phyloP scores from a whole-genome alignment of 2,797 vertebrate genomes.

The Paedocypris micromegethes region DNA sequence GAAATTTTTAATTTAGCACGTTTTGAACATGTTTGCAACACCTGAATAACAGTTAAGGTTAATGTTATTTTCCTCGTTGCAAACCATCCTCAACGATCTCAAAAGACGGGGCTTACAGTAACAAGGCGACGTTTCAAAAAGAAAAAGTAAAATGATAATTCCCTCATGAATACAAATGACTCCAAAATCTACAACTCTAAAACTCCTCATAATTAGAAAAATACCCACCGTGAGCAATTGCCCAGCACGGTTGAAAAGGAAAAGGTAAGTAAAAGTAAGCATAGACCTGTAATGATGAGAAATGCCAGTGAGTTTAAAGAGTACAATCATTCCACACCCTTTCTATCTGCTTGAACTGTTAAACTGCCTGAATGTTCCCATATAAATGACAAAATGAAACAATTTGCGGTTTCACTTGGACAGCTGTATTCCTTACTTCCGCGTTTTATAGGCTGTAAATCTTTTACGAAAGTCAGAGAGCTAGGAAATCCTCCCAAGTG shows the following conservation, averaged over 20 bases:
- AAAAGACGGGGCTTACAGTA: too few relatives aligned
- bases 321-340: not conserved
- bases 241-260: not conserved
- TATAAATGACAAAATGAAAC: conserved; percentile 14
- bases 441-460: not conserved
- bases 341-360: conserved; percentile 25
- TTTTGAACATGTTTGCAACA: too few relatives aligned
- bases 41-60: too few relatives aligned
- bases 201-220: not conserved
- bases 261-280: conserved; percentile 2
- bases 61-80: too few relatives aligned
- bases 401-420: conserved; percentile 3
- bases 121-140: too few relatives aligned
- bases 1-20: too few relatives aligned
- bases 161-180: too few relatives aligned
- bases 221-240: not conserved
- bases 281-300: conserved; percentile 1
- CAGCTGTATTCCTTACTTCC: conserved; percentile 8
- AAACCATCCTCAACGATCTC: too few relatives aligned
- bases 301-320: conserved; percentile 6
- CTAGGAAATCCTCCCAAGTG: not conserved
- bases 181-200: not conserved
- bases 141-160: too few relatives aligned
- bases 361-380: conserved; percentile 10
- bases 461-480: not conserved